Base-by-base conservation (phyloP, 2,113 vertebrate genomes). In the Rallus limicola region DNA sequence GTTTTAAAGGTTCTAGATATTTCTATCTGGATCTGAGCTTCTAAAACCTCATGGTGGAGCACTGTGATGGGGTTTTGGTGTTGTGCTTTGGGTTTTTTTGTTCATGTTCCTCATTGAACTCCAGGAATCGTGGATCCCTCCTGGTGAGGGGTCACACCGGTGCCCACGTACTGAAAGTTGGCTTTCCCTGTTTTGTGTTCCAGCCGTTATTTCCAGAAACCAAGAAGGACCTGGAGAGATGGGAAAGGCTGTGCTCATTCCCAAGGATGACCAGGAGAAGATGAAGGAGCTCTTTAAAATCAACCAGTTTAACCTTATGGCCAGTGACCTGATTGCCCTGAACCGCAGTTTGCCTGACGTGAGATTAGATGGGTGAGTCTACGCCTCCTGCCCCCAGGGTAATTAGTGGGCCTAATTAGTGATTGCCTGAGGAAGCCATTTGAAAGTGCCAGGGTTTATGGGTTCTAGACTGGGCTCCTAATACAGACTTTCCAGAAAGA, bases 241-340 rank as follows among this genome's bases (percentile, higher is more conserved):
- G 99, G 99, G 99, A 20, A 99, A 99, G 90, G 98, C 99, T 0
- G 99, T 99, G 59, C 97, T 98, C 67, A 98, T 99, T 74, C 98
- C 99, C 9, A 99, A 98, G 94, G 99, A 99, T 11, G 98, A 99
- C 52, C 99, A 99, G 95, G 99, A 99, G 94, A 99, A 99, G 97
- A 99, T 99, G 99, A 99, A 99, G 91, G 99, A 99, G 88, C 98
- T 99, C 28, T 99, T 99, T 88, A 99, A 99, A 97, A 99, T 99
- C 95, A 99, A 99, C 97, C 99, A 99, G 96, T 99, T 99, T 95
- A 99, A 99, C 89, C 98, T 99, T 15, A 99, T 99, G 99, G 99
- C 99, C 97, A 99, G 99, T 46, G 99, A 99, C 97, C 97, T 99
- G 98, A 99, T 99, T 64, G 99, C 99, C 3, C 98, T 99, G 25